Conservation (phyloP, 1,140 invertebrate species). For the Dreissena rostriformis region DNA sequence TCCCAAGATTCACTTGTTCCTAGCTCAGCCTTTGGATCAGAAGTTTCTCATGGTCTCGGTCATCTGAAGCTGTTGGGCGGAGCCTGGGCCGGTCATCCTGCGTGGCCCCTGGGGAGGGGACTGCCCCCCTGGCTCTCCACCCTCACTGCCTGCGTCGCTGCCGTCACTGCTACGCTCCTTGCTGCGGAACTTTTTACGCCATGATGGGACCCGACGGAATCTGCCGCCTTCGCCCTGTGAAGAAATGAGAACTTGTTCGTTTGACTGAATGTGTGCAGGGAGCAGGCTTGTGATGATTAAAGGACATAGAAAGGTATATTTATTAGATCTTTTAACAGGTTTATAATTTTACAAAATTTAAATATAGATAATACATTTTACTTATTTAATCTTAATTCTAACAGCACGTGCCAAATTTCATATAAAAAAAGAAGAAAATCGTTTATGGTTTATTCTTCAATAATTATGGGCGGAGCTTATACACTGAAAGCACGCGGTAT, state of each 20-base stretch:
- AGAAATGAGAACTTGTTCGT: constrained; percentile 14
- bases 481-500: too few relatives aligned
- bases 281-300: too few relatives aligned
- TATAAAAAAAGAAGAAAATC: too few relatives aligned
- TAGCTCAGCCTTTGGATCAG: constrained; percentile 20
- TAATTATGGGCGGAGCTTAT: too few relatives aligned
- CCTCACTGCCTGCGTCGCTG: constrained; percentile 63
- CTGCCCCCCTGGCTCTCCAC: constrained; percentile 57
- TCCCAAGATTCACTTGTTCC: neutral
- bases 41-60: constrained; percentile 65
- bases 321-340: too few relatives aligned
- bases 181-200: constrained; percentile 78
- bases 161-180: constrained; percentile 74
- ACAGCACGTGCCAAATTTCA: too few relatives aligned
- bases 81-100: constrained; percentile 50
- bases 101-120: constrained; percentile 66
- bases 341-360: too few relatives aligned
- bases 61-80: constrained; percentile 55
- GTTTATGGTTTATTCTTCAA: too few relatives aligned
- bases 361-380: too few relatives aligned
- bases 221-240: constrained; percentile 77
- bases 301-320: too few relatives aligned
- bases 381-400: too few relatives aligned
- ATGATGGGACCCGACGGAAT: constrained; percentile 77
- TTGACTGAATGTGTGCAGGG: too few relatives aligned